A percentile compares a stretch with the other conserved stretches of the same genome.
phyloP scores from a whole-genome alignment of 2,797 vertebrate genomes.

The Emydoidea blandingii region DNA sequence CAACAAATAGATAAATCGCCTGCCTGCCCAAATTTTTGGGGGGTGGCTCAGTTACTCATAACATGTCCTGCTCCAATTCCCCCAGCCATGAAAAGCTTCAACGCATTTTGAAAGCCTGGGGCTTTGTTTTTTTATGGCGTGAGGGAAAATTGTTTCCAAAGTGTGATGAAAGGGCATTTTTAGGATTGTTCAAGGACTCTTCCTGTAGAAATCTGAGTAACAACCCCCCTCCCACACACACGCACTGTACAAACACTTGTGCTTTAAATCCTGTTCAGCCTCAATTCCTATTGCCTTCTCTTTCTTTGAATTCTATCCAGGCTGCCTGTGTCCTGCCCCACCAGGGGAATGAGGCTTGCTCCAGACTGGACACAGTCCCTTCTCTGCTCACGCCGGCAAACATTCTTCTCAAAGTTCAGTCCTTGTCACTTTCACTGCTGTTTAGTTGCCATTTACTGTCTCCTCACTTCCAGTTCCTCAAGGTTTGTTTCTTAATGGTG shows the following conservation, averaged over 20 bases:
- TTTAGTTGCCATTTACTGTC: not conserved
- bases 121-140: slow-evolving; percentile 43
- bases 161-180: slow-evolving; percentile 35
- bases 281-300: slow-evolving; percentile 8
- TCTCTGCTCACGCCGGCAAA: slow-evolving; percentile 15
- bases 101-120: slow-evolving; percentile 22
- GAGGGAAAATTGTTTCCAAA: slow-evolving; percentile 27
- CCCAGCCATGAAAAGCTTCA: slow-evolving; percentile 10
- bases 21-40: slow-evolving; percentile 35
- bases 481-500: not conserved
- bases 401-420: slow-evolving; percentile 27
- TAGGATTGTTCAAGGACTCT: slow-evolving; percentile 50
- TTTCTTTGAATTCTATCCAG: slow-evolving; percentile 29
- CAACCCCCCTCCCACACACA: slow-evolving; percentile 19
- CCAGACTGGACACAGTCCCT: not conserved
- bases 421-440: not conserved
- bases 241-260: slow-evolving; percentile 66
- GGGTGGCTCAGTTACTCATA: slow-evolving; percentile 23
- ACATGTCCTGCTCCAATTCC: not conserved
- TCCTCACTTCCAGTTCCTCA: not conserved
- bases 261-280: slow-evolving; percentile 64
- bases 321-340: not conserved
- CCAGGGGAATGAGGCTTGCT: slow-evolving; percentile 52
- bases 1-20: slow-evolving; percentile 63
- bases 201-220: slow-evolving; percentile 54